Evolutionary conservation across 2,797 vertebrate genomes (phyloP), one percentile per base, ranked within the genome.

Genomic region (Meda fulgida): DNA sequence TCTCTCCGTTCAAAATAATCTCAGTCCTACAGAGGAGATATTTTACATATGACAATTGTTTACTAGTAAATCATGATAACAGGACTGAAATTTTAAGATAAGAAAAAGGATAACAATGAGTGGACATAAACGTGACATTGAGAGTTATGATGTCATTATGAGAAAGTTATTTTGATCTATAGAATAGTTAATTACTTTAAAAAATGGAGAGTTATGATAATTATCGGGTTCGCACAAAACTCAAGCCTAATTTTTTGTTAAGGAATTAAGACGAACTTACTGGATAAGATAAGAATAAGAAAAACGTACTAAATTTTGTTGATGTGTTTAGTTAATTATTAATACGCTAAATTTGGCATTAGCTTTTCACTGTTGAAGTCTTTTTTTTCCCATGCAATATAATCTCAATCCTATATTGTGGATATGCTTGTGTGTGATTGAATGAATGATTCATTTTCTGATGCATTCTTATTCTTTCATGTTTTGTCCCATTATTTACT

Each of bases 1-100:
- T 40, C 26, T 29, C n/a, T 55, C 60, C 73, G n/a, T 66, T 36
- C 72, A 34, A 51, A 66, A 87, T 31, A 84, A 81, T 86, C 89
- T 76, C 43, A 55, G 53, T 71, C 72, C 34, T 53, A 14, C 14
- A 81, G 31, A 48, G 60, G 29, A 7, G 1, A 34, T 58, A 4
- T 58, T 58, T n/a, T 58, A 65, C 29, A 31, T 8, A 65, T 31
- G 29, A 65, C 14, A 7, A 31, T 8, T 65, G 6, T 65, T 65
- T 31, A 8, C 6, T 65, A 7, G 26, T 16, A 29, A 63, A 63
- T 29, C 26, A 29, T 16, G 60, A 63, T 7, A 63, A 16, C 5
- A 31, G 26, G 26, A 6, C 7, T 31, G 26, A 65, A 3, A 65
- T 60, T 60, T 60, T 13, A 60, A 58, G 23, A 58, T 23, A 53